Percentiles rank a stretch among this genome's conserved stretches.
These are phyloP conservation scores for Entomobrya proxima DNA, from an alignment of 2,888 invertebrate species.

Conservation along the genomic window DNA sequence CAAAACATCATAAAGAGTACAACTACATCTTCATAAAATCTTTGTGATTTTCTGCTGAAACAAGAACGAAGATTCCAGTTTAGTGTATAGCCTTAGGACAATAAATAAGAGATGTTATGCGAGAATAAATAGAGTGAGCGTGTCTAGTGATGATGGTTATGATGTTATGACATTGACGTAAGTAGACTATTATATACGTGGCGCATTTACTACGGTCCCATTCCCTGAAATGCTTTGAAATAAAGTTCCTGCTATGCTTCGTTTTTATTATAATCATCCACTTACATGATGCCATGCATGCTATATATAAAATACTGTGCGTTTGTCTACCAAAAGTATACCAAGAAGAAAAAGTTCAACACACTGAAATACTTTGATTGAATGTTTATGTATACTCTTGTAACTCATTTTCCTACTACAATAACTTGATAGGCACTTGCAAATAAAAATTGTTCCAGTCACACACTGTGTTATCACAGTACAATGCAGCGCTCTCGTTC, in stretches of 20 bases:
- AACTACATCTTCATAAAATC: too few relatives aligned
- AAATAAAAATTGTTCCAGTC: not conserved
- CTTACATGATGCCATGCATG: not conserved
- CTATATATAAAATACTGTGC: not conserved
- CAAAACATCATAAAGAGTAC: too few relatives aligned
- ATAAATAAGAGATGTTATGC: not conserved
- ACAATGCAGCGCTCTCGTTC: not conserved
- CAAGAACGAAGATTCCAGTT: too few relatives aligned
- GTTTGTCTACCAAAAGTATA: not conserved
- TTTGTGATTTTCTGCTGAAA: too few relatives aligned
- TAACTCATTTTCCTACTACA: not conserved
- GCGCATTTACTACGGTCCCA: not conserved
- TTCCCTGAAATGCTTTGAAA: not conserved
- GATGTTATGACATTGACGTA: constrained; percentile 22
- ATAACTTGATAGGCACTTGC: not conserved
- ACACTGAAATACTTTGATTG: not conserved
- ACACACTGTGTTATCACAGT: not conserved
- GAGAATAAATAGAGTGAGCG: not conserved
- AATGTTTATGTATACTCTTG: not conserved
- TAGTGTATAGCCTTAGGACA: not conserved
- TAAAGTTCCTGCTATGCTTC: not conserved
- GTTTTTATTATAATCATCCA: not conserved
- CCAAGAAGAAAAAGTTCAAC: not conserved
- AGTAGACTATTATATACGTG: constrained; percentile 15
- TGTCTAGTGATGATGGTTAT: constrained; percentile 18